Evolutionary conservation across 2,113 vertebrate genomes (phyloP).

Genomic region (Takifugu flavidus): DNA sequence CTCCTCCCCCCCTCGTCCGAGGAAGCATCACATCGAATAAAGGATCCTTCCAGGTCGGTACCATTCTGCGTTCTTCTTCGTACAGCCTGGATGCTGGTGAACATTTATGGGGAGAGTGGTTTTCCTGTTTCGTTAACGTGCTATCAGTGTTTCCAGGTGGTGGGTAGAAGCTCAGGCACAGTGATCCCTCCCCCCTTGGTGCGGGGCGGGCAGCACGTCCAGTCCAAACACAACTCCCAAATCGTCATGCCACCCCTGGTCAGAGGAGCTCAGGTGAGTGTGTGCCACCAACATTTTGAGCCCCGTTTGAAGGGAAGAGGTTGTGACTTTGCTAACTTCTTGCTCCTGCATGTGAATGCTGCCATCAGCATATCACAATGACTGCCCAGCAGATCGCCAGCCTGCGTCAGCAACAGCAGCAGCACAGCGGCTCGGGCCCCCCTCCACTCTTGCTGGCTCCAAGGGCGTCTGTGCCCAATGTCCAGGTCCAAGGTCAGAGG

Average conservation of each 20-base stretch:
- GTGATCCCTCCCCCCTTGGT: constrained; percentile 94
- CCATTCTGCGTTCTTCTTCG: no score
- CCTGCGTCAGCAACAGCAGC: constrained; percentile 90
- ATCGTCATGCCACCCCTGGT: constrained; percentile 94
- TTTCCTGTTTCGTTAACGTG: no score
- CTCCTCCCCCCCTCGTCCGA: constrained; percentile 88
- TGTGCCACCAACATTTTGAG: not conserved
- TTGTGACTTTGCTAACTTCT: not conserved
- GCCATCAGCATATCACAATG: constrained; percentile 75
- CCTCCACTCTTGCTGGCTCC: constrained; percentile 91
- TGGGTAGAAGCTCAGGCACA: constrained; percentile 82
- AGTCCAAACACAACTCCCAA: constrained; percentile 85
- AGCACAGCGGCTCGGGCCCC: constrained; percentile 88
- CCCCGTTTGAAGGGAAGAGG: not conserved
- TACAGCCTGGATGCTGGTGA: no score
- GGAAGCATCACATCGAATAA: constrained; percentile 85
- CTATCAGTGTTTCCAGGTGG: constrained; percentile 51
- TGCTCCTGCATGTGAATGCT: constrained; percentile 3
- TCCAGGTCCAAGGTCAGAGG: constrained; percentile 93
- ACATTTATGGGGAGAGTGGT: no score
- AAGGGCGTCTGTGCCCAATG: constrained; percentile 87
- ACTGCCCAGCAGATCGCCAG: constrained; percentile 90
- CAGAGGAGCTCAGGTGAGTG: constrained; percentile 89
- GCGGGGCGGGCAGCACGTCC: constrained; percentile 86
- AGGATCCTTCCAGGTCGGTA: constrained; percentile 83